Evolutionary conservation across 2,888 invertebrate species (phyloP), one percentile per base, ranked within the genome.

Genomic region (Ichneumoninae sp.): DNA sequence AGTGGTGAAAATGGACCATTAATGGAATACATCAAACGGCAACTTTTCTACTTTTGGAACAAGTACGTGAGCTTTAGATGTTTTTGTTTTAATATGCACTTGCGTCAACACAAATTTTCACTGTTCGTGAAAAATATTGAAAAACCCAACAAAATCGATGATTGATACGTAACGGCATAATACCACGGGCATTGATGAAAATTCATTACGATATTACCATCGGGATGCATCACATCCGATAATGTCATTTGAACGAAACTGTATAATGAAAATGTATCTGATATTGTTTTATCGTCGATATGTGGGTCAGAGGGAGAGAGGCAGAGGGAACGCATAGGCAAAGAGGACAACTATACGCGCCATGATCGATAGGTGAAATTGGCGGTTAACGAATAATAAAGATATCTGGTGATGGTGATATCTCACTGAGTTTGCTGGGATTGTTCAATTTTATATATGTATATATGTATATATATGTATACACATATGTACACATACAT

Each of bases 201-300:
- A n/a, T 70, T 4, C 33, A 50, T 70, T 33, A 19, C 33, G 2
- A 52, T 10, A 16, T 52, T 52, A 36, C 19, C 30, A 52, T 30
- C n/a, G 30, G 33, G 52, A 30, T 26, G 33, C 52, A n/a, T 52
- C 70, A 50, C 47, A 47, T 50, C 36, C 52, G 50, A 52, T 70
- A 70, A 52, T 33, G 70, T 70, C 47, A 69, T 47, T 30, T 47
- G 3, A 50, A 70, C 70, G 52, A 52, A 33, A 52, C 52, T 54
- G 36, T 70, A 50, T 70, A 52, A 70, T 70, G 70, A 70, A 70
- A 70, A 70, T 52, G 70, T 30, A 70, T 52, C 33, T 50, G 52
- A 8, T 52, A 3, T 7, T n/a, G 36, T 50, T 70, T 57, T 57
- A 57, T 57, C 10, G 57, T 26, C 22, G 22, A 57, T 22, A 26